phyloP scores from a whole-genome alignment of 2,797 vertebrate genomes.

The Enteromius thamalakanensis region DNA sequence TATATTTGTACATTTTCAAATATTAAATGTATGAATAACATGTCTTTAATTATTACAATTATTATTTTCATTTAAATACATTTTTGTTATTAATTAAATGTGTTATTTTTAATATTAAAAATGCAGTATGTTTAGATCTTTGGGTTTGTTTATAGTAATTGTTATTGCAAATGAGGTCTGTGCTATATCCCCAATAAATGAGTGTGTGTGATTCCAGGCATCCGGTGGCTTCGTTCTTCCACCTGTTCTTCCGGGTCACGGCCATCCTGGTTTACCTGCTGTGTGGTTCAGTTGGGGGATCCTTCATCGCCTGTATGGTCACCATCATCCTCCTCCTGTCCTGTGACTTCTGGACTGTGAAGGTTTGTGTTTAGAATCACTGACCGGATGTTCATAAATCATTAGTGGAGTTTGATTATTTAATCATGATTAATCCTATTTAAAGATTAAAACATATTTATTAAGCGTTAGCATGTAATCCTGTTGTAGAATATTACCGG shows the following conservation, averaged over 20 bases:
- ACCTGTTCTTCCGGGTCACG: slow-evolving; percentile 90
- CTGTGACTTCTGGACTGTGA: slow-evolving; percentile 96
- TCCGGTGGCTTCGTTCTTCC: slow-evolving; percentile 93
- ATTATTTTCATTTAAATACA: neutral
- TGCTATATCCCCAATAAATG: neutral
- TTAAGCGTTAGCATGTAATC: neutral
- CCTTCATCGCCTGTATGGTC: slow-evolving; percentile 94
- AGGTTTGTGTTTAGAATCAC: slow-evolving; percentile 73
- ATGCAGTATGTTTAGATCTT: neutral
- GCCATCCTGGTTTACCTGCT: slow-evolving; percentile 88
- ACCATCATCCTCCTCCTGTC: slow-evolving; percentile 93
- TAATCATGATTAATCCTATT: too few species aligned
- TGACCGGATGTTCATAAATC: neutral
- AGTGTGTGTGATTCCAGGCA: slow-evolving; percentile 76
- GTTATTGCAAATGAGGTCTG: neutral
- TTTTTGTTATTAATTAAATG: neutral
- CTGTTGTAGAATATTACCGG: slow-evolving; percentile 88
- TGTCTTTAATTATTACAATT: neutral
- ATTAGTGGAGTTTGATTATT: too few species aligned
- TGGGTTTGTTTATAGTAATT: neutral
- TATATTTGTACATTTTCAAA: neutral
- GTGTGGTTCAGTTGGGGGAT: slow-evolving; percentile 82
- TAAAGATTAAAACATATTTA: neutral
- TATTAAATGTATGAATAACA: neutral
- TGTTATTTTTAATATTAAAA: neutral